Evolutionary conservation across 2,888 invertebrate genomes (phyloP), one percentile per base, ranked within the genome.

Genomic region (Apeira syringaria): DNA sequence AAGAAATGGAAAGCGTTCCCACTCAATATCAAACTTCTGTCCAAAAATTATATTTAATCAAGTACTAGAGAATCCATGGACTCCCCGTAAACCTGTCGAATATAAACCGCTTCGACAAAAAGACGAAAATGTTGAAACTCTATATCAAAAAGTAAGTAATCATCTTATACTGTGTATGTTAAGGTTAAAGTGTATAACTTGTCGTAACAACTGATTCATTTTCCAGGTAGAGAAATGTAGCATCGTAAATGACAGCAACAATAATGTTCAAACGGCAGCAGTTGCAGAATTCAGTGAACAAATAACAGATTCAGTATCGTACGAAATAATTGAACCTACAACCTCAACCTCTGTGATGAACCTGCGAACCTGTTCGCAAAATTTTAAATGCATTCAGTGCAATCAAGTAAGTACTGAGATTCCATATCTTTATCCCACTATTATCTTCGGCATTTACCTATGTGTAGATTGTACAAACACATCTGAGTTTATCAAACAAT

Each of bases 21-120:
- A 20, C 5, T 32, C 34, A 1, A 46, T 36, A 31, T 25, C 22
- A 5, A 49, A 32, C 24, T 28, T 5, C 4, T 26, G 47, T 8
- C 2, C 50, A 18, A 51, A 41, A 41, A 74, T 77, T 11, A 80
- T 91, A 50, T 80, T 83, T 33, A 92, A 92, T 61, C 80, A 89
- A 58, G 91, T 92, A 9, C 61, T 91, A 55, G 90, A 91, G n/a
- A 91, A 84, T 61, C 92, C 92, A 6, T 92, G 92, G 92, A 80
- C 78, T 54, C 85, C 91, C 1, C 80, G 88, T 26, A 63, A 73
- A 30, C 81, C 87, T 6, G 64, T 64, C 32, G 71, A 71, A 45
- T 84, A 68, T 52, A 80, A 61, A 50, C 87, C 85, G 4, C 74
- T 74, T 49, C 66, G 69, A 26, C 73, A 68, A 71, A 82, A 76